phyloP scores from a whole-genome alignment of 2,888 invertebrate species.

The Polyploca ridens region DNA sequence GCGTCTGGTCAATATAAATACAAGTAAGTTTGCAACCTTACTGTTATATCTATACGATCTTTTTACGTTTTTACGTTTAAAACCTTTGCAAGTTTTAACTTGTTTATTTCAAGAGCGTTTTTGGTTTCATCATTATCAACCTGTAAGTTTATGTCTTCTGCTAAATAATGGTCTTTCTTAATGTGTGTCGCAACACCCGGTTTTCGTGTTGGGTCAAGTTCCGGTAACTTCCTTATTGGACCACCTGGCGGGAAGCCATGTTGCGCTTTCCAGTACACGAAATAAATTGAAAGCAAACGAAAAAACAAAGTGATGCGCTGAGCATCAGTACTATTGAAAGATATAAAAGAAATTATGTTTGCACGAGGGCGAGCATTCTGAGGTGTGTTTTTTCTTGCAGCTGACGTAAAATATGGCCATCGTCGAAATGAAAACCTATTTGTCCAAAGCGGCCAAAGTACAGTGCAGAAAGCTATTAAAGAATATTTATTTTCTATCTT shows the following conservation, averaged over 20 bases:
- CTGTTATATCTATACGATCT: not conserved
- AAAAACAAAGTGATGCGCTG: not conserved
- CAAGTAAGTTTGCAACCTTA: conserved; percentile 3
- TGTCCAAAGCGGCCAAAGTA: too few species aligned
- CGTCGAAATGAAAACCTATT: too few species aligned
- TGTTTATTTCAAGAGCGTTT: conserved; percentile 2
- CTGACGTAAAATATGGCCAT: too few species aligned
- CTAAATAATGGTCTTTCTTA: not conserved
- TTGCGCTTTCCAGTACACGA: not conserved
- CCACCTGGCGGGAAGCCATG: not conserved
- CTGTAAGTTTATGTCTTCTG: conserved; percentile 2
- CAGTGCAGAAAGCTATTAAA: too few species aligned
- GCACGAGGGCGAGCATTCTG: too few species aligned
- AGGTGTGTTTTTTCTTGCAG: too few species aligned
- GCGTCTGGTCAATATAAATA: conserved; percentile 3
- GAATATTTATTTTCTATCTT: not conserved
- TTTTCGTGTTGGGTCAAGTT: not conserved
- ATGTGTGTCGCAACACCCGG: conserved; percentile 1
- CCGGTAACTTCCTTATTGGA: not conserved
- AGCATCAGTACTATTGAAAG: too few species aligned
- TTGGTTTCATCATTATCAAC: conserved; percentile 4
- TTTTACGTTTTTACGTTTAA: not conserved
- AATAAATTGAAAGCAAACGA: not conserved
- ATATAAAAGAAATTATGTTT: too few species aligned
- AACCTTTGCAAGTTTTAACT: not conserved